Evolutionary conservation across 1,140 invertebrate species (phyloP).

Genomic region (Plodia interpunctella): DNA sequence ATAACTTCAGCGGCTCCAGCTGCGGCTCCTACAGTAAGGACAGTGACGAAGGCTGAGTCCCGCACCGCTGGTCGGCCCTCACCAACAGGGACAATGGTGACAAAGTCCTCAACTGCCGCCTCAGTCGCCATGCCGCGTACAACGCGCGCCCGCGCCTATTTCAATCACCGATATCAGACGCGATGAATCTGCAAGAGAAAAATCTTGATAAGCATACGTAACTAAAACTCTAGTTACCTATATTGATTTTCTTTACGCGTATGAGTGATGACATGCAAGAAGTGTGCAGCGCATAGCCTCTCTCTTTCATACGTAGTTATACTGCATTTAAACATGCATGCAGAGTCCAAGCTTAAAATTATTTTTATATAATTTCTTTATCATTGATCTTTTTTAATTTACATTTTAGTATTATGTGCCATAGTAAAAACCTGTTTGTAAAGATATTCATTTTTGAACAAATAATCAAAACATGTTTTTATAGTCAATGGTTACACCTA

Average conservation of each 20-base stretch:
- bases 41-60: slow-evolving; percentile 71
- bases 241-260: slow-evolving; percentile 35
- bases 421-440: background rate
- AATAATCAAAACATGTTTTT: background rate
- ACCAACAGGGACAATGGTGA: slow-evolving; percentile 75
- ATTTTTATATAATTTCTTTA: no score
- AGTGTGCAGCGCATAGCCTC: slow-evolving; percentile 44
- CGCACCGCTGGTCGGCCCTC: slow-evolving; percentile 47
- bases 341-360: slow-evolving; percentile 21
- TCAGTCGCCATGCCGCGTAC: slow-evolving; percentile 65
- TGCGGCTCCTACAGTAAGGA: slow-evolving; percentile 63
- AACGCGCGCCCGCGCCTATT: slow-evolving; percentile 44
- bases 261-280: slow-evolving; percentile 36
- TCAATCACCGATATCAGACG: slow-evolving; percentile 41
- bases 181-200: slow-evolving; percentile 52
- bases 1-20: slow-evolving; percentile 83
- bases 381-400: background rate
- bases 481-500: slow-evolving; percentile 29
- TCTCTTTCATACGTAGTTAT: slow-evolving; percentile 63
- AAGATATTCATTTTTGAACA: background rate
- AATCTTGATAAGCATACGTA: slow-evolving; percentile 53
- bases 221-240: slow-evolving; percentile 51
- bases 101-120: slow-evolving; percentile 65
- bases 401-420: background rate
- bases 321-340: slow-evolving; percentile 36